Evolutionary conservation across 37 sponge, comb jelly and placozoan species (phyloP), one percentile per base, ranked within the genome.

Genomic region (Sycon ciliatum): DNA sequence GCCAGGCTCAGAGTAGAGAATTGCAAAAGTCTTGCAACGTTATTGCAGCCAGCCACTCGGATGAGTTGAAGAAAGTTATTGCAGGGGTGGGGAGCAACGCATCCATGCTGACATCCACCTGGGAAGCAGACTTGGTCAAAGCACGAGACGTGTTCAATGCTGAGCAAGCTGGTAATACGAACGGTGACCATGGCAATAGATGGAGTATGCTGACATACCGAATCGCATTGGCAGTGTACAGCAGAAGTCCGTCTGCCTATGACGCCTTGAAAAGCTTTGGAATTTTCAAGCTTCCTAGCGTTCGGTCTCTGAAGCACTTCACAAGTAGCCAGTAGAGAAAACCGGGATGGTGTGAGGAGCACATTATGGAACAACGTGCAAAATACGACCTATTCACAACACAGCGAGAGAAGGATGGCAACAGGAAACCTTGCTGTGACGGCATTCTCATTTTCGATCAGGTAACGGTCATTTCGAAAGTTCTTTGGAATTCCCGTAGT

Each of bases 141-240:
- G n/a, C n/a, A n/a, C n/a, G n/a, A n/a, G n/a, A n/a, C n/a, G n/a
- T n/a, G n/a, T n/a, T n/a, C n/a, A n/a, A n/a, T n/a, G n/a, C n/a
- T n/a, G n/a, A n/a, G n/a, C n/a, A n/a, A n/a, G n/a, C n/a, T n/a
- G n/a, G n/a, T n/a, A n/a, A n/a, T n/a, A n/a, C n/a, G n/a, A n/a
- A n/a, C n/a, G 76, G 76, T 26, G 20, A 22, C 34, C 66, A 56
- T 5, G 32, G 64, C 3, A 75, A 75, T 64, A 30, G 76, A 31
- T 75, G 76, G 76, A 75, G 66, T 65, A 63, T 75, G 66, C 54
- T 75, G 4, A 75, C 76, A 22, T 46, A 66, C 1, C 64, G 67
- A 35, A 23, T 75, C 4, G 46, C 67, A 32, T 65, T 76, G 33
- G 76, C 76, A 34, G 36, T 76, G 27, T 76, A 58, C 32, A 33